Evolutionary conservation across 2,113 vertebrate genomes (phyloP).

Genomic region (Albula goreensis): DNA sequence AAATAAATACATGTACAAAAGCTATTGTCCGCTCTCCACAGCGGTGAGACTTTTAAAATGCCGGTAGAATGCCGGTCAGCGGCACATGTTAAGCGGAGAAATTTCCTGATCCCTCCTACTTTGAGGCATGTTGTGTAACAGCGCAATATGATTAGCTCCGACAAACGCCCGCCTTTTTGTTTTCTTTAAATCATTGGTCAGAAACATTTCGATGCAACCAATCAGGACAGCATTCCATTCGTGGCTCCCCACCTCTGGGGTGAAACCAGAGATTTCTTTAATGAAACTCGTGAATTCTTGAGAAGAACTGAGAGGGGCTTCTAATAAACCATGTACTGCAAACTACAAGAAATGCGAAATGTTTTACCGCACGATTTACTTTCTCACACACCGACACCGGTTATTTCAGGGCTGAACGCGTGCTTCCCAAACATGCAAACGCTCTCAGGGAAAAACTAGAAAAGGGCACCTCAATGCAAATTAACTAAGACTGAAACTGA

Average conservation of each 20-base stretch:
- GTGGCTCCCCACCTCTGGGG: background rate
- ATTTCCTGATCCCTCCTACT: slow-evolving; percentile 38
- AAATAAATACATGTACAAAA: slow-evolving; percentile 50
- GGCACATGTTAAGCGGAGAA: slow-evolving; percentile 50
- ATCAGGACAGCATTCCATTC: slow-evolving; percentile 42
- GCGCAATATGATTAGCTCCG: slow-evolving; percentile 38
- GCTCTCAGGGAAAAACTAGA: no score
- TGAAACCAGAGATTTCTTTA: no score
- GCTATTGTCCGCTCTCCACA: rapidly evolving
- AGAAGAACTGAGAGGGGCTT: no score
- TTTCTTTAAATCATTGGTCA: background rate
- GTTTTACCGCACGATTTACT: no score
- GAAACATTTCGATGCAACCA: slow-evolving; percentile 48
- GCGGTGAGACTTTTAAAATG: slow-evolving; percentile 55
- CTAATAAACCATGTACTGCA: no score
- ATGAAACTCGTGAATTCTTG: no score
- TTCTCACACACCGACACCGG: no score
- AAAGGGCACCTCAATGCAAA: no score
- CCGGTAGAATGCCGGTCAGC: slow-evolving; percentile 47
- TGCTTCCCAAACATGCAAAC: no score
- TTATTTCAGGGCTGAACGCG: no score
- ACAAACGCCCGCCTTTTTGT: background rate
- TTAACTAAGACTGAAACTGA: no score
- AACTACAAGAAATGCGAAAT: no score
- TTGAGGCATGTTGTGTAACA: slow-evolving; percentile 11